Evolutionary conservation across 2,797 vertebrate species (phyloP), one percentile per base, ranked within the genome.

Genomic region (Mionectes olivaceus): DNA sequence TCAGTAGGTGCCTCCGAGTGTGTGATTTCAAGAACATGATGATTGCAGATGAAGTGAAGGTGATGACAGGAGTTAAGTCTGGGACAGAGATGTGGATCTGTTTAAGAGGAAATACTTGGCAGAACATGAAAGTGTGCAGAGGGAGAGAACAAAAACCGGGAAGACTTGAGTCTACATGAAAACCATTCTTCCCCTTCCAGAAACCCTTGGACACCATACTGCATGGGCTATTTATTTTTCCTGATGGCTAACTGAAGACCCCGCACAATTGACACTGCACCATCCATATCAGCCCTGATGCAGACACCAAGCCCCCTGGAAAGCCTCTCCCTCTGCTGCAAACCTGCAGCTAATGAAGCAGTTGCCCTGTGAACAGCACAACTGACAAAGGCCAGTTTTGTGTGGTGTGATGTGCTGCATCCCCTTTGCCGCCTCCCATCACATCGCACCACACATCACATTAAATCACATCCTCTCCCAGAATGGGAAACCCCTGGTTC

Each of bases 341-440:
- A 57, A 74, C 50, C n/a, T 63, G 24, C 15, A 79, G 13, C 25
- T 69, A 22, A 22, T 76, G 44, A 19, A 74, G 39, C 27, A 33
- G 7, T 32, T 56, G 16, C 3, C 28, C 46, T 59, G 19, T 22
- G 24, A 80, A 10, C 7, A 50, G 7, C 56, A 35, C 15, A 71
- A 14, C 19, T 52, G 18, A 57, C 16, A 21, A 49, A 77, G 70
- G 16, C 19, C 52, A 33, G 12, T 65, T 61, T 52, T 73, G 10
- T 11, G 7, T 21, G 25, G 9, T 27, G 23, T 23, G 9, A 28
- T 9, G 22, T 55, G 22, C 19, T 56, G 15, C 5, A 13, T 39
- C 4, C 7, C 13, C 6, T 63, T 79, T 63, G 3, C 4, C 7
- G 5, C 3, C 5, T 73, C 6, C 5, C 1, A 44, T 44, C 19